Evolutionary conservation across 1,140 invertebrate genomes (phyloP).

Genomic region (Bombus superbus): DNA sequence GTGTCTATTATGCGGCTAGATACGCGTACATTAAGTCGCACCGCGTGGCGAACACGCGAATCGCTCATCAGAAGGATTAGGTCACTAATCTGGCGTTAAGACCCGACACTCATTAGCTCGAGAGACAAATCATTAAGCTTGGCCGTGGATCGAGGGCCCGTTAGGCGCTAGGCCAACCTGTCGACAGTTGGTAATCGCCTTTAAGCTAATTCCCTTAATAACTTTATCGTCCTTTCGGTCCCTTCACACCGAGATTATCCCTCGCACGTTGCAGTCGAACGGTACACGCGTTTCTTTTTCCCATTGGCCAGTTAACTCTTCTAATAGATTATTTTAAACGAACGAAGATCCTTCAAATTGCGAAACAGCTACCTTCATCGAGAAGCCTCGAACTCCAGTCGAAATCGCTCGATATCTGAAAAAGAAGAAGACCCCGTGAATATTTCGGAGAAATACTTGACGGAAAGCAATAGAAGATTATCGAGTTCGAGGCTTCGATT

Average conservation of each 20-base stretch:
- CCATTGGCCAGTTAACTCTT: neutral
- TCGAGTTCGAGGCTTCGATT: neutral
- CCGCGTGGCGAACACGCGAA: constrained; percentile 58
- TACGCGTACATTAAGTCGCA: constrained; percentile 45
- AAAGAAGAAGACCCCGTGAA: no score
- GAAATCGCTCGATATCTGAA: no score
- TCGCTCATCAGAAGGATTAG: constrained; percentile 67
- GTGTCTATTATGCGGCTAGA: constrained; percentile 45
- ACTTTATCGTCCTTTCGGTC: constrained; percentile 43
- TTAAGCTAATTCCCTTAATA: constrained; percentile 61
- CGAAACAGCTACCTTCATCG: no score
- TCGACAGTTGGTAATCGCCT: constrained; percentile 57
- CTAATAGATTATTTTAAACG: no score
- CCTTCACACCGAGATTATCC: neutral
- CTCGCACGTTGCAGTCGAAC: neutral
- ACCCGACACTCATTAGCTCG: constrained; percentile 61
- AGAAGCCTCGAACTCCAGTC: no score
- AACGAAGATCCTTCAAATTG: neutral
- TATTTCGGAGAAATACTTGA: no score
- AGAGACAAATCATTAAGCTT: constrained; percentile 59
- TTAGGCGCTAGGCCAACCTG: constrained; percentile 58
- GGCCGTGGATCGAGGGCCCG: constrained; percentile 49
- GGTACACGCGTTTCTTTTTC: neutral
- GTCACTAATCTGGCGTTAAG: constrained; percentile 68
- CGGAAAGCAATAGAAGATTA: neutral